These are phyloP conservation scores for Scatophagus argus DNA, from an alignment of 2,113 vertebrate genomes.

Conservation along the genomic window DNA sequence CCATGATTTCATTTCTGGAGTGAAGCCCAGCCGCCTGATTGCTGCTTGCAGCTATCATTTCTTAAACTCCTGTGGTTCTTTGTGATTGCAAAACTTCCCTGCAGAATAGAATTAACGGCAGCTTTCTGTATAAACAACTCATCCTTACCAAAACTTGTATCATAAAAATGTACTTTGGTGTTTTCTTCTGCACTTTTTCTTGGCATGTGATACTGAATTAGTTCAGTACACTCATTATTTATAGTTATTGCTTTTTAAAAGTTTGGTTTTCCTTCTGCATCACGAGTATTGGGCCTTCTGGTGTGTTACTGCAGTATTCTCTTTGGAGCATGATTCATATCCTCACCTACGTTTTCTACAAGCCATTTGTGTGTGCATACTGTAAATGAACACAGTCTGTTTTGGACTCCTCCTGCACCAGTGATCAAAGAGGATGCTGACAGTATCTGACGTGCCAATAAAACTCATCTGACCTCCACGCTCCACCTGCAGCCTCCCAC, in stretches of 20 bases:
- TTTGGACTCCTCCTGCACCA: neutral
- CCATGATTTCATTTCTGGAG: neutral
- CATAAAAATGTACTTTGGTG: constrained; percentile 1
- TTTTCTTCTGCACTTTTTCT: neutral
- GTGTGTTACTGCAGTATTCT: neutral
- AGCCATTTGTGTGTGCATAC: neutral
- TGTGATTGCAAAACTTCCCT: neutral
- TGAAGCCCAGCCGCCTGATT: neutral
- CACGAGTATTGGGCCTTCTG: too few species aligned
- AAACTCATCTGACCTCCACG: neutral
- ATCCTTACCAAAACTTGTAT: neutral
- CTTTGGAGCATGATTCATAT: neutral
- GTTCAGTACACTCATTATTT: neutral
- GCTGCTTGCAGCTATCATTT: neutral
- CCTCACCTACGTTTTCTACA: neutral
- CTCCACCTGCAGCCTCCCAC: constrained; percentile 7
- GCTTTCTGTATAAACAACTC: neutral
- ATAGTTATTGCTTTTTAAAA: neutral
- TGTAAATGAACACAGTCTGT: neutral
- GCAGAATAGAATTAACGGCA: neutral
- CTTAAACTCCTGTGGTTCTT: neutral
- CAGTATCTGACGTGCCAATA: neutral
- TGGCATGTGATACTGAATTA: neutral
- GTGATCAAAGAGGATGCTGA: constrained; percentile 7
- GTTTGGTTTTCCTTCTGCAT: neutral